Evolutionary conservation across 2,113 vertebrate genomes (phyloP), one percentile per base, ranked within the genome.

Genomic region (Marmota monax): DNA sequence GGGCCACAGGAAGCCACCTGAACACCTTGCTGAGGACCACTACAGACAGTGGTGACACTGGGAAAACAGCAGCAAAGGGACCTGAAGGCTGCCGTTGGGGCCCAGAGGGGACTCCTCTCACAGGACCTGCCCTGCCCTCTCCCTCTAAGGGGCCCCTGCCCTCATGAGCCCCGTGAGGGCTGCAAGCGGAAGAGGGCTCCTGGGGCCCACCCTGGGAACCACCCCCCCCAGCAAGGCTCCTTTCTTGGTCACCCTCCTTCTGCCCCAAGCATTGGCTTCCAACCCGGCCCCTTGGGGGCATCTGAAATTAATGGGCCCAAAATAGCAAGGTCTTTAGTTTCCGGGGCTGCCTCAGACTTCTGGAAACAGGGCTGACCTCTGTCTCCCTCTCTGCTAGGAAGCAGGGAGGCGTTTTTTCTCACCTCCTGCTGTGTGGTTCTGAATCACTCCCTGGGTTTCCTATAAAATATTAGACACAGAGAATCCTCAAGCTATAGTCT

Each of bases 391-490:
- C 72, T 78, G 39, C 18, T 16, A 27, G 58, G 39, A 42, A 89
- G 39, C 13, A 58, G 74, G 84, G 69, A 92, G 80, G 73, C 74
- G 34, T 23, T 65, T 45, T 45, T 48, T 69, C 53, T 63, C 73
- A 34, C 77, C 80, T 39, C 69, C 42, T 5, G 7, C 53, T 92
- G 58, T 45, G 80, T 82, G 84, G 77, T 87, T 96, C 96, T 93
- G 87, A 95, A 84, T 95, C 85, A 88, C 69, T 73, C 82, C 84
- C 65, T 14, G 45, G n/a, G 74, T 69, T 95, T 34, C 80, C 95
- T 80, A 65, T 92, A 85, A 97, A 97, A 97, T 94, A 91, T 85
- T 80, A 92, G 96, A 92, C 97, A 90, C 90, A 90, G 84, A 96
- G 96, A 95, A 90, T 96, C 96, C 95, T 69, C 92, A 69, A 90